Evolutionary conservation across 35 echinoderm and acorn worm species (phyloP).

Genomic region (Strongylocentrotus purpuratus): DNA sequence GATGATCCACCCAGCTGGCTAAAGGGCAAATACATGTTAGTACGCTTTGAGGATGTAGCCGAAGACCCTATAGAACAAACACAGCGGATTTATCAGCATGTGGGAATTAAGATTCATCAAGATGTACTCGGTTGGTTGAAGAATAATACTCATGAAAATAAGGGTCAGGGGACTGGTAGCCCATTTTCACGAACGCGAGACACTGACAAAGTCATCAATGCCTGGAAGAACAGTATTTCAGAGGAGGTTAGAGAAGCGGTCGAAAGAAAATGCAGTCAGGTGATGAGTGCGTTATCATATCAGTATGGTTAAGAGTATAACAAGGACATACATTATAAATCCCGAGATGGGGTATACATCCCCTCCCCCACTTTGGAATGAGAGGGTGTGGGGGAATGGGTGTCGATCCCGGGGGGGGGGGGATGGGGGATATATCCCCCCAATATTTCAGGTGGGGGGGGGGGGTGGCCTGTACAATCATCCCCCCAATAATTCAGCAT

Average conservation of each 20-base stretch:
- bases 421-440: too few species aligned
- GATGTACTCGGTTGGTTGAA: conserved; percentile 68
- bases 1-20: conserved; percentile 63
- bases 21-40: conserved; percentile 52
- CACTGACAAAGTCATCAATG: neutral
- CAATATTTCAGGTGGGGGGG: too few species aligned
- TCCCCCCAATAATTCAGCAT: too few species aligned
- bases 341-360: too few species aligned
- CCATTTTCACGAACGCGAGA: conserved; percentile 30
- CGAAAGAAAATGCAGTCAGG: neutral
- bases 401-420: too few species aligned
- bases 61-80: conserved; percentile 53
- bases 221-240: conserved; percentile 27
- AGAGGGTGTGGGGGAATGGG: too few species aligned
- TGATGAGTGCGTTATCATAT: conserved; percentile 5
- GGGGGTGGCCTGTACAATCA: too few species aligned
- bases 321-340: too few species aligned
- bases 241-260: neutral
- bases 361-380: too few species aligned
- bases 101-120: conserved; percentile 57
- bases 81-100: conserved; percentile 69
- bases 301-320: too few species aligned
- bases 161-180: neutral
- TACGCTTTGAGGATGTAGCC: conserved; percentile 87
- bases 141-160: conserved; percentile 30